phyloP scores from a whole-genome alignment of 92 coral and sea anemone species.

The Nematostella vectensis region DNA sequence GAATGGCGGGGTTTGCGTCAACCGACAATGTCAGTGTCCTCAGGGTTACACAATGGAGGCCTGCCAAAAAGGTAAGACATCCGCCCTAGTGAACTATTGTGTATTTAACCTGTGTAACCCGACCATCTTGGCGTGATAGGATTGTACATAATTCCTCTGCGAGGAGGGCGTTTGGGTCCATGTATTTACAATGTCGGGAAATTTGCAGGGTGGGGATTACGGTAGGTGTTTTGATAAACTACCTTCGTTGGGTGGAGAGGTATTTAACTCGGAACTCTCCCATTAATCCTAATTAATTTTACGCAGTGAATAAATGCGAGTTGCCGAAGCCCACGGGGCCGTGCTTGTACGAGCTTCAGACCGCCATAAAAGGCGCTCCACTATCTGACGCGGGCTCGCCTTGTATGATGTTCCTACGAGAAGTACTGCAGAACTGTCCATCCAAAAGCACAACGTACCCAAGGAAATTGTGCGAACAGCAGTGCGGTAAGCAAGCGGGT shows the following conservation, averaged over 20 bases:
- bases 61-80: slow-evolving; percentile 52
- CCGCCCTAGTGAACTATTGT: no score
- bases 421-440: slow-evolving; percentile 53
- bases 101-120: no score
- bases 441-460: slow-evolving; percentile 53
- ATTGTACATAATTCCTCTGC: no score
- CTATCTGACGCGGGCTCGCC: slow-evolving; percentile 48
- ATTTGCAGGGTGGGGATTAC: no score
- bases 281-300: no score
- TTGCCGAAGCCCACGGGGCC: slow-evolving; percentile 71
- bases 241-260: no score
- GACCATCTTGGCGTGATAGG: no score
- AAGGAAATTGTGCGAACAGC: slow-evolving; percentile 63
- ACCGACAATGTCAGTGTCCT: slow-evolving; percentile 41
- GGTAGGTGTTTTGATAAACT: no score
- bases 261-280: no score
- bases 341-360: slow-evolving; percentile 57
- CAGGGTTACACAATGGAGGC: slow-evolving; percentile 51
- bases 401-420: slow-evolving; percentile 68
- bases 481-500: slow-evolving; percentile 88
- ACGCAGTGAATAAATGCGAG: slow-evolving; percentile 22
- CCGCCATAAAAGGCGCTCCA: slow-evolving; percentile 45
- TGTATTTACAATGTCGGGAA: no score
- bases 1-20: slow-evolving; percentile 63
- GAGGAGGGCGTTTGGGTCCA: no score